Evolutionary conservation across 2,113 vertebrate species (phyloP).

Genomic region (Pionites leucogaster): DNA sequence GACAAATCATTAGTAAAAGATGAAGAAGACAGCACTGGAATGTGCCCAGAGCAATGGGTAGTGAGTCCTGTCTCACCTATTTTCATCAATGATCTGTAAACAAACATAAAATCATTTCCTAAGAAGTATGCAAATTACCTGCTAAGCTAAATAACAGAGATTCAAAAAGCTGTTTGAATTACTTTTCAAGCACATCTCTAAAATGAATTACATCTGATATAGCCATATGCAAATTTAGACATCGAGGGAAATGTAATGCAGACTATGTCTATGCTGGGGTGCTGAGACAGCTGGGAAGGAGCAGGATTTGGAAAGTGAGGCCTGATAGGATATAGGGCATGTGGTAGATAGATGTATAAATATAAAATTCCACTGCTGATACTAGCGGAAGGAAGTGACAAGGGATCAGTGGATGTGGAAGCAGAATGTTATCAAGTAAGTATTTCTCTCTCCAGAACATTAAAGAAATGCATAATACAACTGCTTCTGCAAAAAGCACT

Average conservation of each 20-base stretch:
- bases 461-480: background rate
- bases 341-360: background rate
- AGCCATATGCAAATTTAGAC: background rate
- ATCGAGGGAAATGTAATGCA: background rate
- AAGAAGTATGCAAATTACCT: background rate
- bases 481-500: background rate
- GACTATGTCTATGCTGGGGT: background rate
- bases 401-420: background rate
- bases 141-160: background rate
- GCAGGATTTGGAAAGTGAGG: background rate
- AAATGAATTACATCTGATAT: background rate
- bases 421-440: rapidly evolving
- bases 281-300: background rate
- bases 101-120: background rate
- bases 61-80: background rate
- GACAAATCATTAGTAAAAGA: background rate
- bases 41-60: background rate
- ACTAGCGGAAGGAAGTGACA: background rate
- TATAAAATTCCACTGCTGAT: background rate
- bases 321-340: background rate
- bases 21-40: background rate
- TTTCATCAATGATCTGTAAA: background rate
- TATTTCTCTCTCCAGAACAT: background rate
- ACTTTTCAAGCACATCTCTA: background rate
- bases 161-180: background rate